A percentile compares a stretch with the other conserved stretches of the same genome.
Conservation (phyloP, 2,888 invertebrate genomes). For the Lottia gigantea region DNA sequence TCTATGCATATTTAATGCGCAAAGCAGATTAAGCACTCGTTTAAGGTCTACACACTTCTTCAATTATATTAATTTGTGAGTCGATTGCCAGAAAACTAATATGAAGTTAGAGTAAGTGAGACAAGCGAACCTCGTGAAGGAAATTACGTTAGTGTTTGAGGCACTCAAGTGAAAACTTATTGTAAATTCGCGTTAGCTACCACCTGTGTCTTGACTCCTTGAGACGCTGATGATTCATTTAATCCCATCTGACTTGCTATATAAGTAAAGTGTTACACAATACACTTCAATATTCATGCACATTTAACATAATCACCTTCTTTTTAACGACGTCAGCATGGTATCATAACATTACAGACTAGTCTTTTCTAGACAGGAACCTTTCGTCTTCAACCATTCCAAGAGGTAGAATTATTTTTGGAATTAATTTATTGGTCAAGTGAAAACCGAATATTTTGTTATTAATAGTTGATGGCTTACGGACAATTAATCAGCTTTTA, state of each 20-base stretch:
- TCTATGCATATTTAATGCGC: conserved; percentile 9
- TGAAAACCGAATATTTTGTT: too few species aligned
- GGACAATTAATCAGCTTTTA: too few species aligned
- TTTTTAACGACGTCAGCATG: too few species aligned
- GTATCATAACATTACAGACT: too few species aligned
- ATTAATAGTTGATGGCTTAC: too few species aligned
- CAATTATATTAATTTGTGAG: conserved; percentile 6
- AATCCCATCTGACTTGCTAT: neutral
- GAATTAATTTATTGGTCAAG: too few species aligned
- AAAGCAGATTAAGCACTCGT: conserved; percentile 9
- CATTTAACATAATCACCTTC: too few species aligned
- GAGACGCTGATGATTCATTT: conserved; percentile 2
- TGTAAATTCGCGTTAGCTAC: neutral
- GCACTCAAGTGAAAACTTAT: conserved; percentile 2
- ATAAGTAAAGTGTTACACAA: neutral
- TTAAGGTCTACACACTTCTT: conserved; percentile 7
- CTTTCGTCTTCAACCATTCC: too few species aligned
- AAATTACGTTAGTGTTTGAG: conserved; percentile 9
- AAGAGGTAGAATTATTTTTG: too few species aligned
- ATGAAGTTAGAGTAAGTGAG: conserved; percentile 6
- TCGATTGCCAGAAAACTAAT: conserved; percentile 4
- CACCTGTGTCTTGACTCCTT: conserved; percentile 11
- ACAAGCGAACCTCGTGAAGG: conserved; percentile 3
- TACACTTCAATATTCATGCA: too few species aligned
- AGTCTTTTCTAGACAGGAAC: too few species aligned